phyloP scores from a whole-genome alignment of 2,888 invertebrate species.

The Caenorhabditis doughertyi region DNA sequence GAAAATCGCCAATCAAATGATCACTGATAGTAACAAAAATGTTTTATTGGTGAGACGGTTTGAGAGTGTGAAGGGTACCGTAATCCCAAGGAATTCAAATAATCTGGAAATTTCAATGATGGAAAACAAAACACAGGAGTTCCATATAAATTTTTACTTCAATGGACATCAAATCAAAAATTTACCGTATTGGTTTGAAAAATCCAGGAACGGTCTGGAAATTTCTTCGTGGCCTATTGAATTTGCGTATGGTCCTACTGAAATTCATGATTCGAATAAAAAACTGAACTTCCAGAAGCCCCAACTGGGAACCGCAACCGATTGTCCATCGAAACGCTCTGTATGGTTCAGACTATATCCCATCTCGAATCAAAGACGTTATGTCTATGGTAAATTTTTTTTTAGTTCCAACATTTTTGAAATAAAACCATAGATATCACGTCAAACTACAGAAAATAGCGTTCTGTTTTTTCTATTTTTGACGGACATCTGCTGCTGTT shows the following conservation, averaged over 20 bases:
- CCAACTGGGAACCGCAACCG: slow-evolving; percentile 69
- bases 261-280: background rate
- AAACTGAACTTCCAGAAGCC: slow-evolving; percentile 8
- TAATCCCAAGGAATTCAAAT: background rate
- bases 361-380: slow-evolving; percentile 65
- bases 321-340: slow-evolving; percentile 66
- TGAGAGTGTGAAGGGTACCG: slow-evolving; percentile 16
- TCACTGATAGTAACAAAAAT: slow-evolving; percentile 48
- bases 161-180: background rate
- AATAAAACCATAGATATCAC: no score
- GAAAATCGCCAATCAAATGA: slow-evolving; percentile 54
- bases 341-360: slow-evolving; percentile 65
- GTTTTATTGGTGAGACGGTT: slow-evolving; percentile 55
- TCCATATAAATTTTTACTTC: slow-evolving; percentile 65
- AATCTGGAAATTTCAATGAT: background rate
- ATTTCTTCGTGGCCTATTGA: slow-evolving; percentile 61
- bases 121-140: background rate
- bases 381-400: slow-evolving; percentile 53
- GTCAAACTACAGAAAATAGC: no score
- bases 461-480: no score
- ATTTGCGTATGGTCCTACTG: background rate
- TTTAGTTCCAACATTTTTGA: no score
- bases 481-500: no score
- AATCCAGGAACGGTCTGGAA: no score
- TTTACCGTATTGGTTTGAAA: no score